Conservation (phyloP, 2,113 vertebrate genomes). For the Capricornis sumatraensis region DNA sequence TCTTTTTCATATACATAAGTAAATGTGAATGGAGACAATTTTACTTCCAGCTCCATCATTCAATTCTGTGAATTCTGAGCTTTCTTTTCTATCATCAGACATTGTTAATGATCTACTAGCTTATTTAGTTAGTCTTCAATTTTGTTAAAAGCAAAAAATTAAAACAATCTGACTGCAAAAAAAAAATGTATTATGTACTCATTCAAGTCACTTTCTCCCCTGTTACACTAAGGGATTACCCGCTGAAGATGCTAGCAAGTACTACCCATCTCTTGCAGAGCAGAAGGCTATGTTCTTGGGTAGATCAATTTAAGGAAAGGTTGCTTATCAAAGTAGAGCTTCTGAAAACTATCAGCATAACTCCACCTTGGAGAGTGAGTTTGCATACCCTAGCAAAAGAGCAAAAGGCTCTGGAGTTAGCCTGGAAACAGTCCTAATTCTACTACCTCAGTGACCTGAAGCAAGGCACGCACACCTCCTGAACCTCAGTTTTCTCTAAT, state of each 20-base stretch:
- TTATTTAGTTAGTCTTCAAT: not conserved
- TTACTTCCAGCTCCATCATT: not conserved
- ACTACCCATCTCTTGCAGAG: not conserved
- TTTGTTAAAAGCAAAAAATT: constrained; percentile 6
- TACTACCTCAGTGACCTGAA: not conserved
- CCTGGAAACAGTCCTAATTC: not conserved
- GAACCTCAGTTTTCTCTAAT: not conserved
- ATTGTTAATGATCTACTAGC: not conserved
- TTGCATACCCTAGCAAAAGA: not conserved
- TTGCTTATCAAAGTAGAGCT: not conserved
- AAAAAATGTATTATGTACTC: not conserved
- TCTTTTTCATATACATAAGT: not conserved
- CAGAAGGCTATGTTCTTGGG: not conserved
- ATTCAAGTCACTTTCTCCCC: not conserved
- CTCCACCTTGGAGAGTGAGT: not conserved
- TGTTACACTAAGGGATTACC: not conserved
- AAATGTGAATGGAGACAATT: not conserved
- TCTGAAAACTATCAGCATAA: not conserved
- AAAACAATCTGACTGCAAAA: not conserved
- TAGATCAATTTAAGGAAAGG: not conserved
- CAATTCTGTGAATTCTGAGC: not conserved
- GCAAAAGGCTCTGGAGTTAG: not conserved
- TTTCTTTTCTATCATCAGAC: not conserved
- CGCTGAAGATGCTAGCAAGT: not conserved
- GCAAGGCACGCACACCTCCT: not conserved